These are phyloP conservation scores for Steinernema hermaphroditum DNA, from an alignment of 2,888 invertebrate genomes.

Conservation along the genomic window DNA sequence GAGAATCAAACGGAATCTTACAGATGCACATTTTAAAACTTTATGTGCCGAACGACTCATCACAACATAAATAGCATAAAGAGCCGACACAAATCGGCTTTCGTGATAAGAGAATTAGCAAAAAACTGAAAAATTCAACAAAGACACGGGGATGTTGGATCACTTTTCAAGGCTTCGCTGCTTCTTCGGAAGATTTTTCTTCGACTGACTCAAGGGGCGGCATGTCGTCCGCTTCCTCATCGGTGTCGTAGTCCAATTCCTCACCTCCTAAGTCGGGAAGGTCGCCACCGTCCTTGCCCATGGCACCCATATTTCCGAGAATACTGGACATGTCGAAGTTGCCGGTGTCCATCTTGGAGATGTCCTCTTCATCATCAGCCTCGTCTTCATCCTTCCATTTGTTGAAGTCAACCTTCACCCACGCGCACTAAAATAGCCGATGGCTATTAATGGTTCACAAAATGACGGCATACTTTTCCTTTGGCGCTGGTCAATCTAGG, in stretches of 20 bases:
- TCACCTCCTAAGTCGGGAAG: background rate
- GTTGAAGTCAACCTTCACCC: slow-evolving; percentile 94
- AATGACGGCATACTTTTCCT: slow-evolving; percentile 71
- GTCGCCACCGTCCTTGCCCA: background rate
- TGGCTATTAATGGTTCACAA: slow-evolving; percentile 35
- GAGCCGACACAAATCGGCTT: background rate
- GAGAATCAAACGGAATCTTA: no score
- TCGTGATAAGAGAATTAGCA: background rate
- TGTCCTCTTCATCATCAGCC: slow-evolving; percentile 78
- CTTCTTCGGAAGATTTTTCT: background rate
- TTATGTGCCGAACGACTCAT: background rate
- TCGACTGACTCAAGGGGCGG: background rate
- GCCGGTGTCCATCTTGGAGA: slow-evolving; percentile 21
- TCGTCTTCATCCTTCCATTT: slow-evolving; percentile 98
- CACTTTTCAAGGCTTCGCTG: background rate
- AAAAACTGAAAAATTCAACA: background rate
- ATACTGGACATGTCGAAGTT: background rate
- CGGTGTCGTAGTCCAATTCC: background rate
- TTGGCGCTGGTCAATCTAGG: slow-evolving; percentile 68
- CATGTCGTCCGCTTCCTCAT: background rate
- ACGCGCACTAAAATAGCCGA: slow-evolving; percentile 70
- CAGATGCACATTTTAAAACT: no score
- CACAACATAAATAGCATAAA: slow-evolving; percentile 1
- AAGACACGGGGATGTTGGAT: background rate
- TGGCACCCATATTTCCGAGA: background rate